Evolutionary conservation across 2,113 vertebrate genomes (phyloP).

Genomic region (Lycaon pictus): DNA sequence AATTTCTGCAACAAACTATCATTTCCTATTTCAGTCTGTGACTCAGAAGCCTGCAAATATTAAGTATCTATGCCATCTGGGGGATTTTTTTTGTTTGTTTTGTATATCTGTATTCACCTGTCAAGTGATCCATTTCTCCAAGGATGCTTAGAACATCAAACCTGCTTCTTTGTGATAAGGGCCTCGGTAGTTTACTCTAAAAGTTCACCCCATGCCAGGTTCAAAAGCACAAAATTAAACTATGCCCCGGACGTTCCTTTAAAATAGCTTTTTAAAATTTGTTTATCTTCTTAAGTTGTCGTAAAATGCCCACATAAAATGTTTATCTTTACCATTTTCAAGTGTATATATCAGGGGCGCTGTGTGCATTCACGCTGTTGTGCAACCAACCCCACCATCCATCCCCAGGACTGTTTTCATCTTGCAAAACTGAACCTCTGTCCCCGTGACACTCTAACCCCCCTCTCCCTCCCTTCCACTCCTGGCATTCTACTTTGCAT

Average conservation of each 20-base stretch:
- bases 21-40: too few relatives aligned
- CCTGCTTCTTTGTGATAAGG: neutral
- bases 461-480: accelerated
- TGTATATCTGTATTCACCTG: neutral
- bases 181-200: neutral
- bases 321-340: neutral
- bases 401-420: neutral
- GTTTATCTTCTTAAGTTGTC: neutral
- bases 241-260: neutral
- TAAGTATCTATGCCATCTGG: neutral
- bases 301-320: neutral
- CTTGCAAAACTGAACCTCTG: neutral
- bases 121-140: neutral
- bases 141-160: too few relatives aligned
- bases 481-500: too few relatives aligned
- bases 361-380: accelerated
- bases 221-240: neutral
- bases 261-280: neutral
- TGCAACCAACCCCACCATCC: accelerated
- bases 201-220: neutral
- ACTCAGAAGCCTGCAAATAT: neutral
- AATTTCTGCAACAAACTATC: neutral
- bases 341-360: accelerated
- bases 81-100: neutral
- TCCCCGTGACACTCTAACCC: neutral